Conservation (phyloP, 2,113 vertebrate genomes). For the Percopsis transmontana region DNA sequence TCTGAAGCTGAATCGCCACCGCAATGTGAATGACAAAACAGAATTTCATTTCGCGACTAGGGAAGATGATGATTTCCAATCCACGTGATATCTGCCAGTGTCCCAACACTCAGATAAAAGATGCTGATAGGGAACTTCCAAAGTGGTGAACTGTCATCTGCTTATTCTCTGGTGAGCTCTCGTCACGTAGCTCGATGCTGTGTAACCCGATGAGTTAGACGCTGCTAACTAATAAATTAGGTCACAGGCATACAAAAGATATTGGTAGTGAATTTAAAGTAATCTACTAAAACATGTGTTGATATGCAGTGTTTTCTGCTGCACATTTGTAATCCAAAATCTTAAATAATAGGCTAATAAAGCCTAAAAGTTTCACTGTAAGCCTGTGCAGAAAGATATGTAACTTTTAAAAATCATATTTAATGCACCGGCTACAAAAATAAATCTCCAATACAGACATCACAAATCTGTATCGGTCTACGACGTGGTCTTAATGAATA, state of each 20-base stretch:
- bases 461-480: too few species aligned
- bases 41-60: conserved; percentile 71
- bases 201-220: conserved; percentile 59
- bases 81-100: conserved; percentile 42
- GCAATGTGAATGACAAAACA: conserved; percentile 61
- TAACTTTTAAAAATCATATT: too few species aligned
- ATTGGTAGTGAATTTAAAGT: background rate
- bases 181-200: conserved; percentile 55
- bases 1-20: conserved; percentile 70
- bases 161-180: conserved; percentile 22
- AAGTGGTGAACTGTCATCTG: conserved; percentile 22
- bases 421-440: too few species aligned
- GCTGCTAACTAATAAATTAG: conserved; percentile 41
- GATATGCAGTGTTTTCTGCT: background rate
- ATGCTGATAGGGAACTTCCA: conserved; percentile 47
- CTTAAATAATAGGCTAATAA: background rate
- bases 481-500: too few species aligned
- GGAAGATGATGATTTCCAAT: conserved; percentile 15
- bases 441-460: too few species aligned
- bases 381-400: background rate
- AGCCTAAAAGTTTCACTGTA: background rate
- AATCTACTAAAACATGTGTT: background rate
- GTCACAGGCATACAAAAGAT: conserved; percentile 5
- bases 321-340: conserved; percentile 1
- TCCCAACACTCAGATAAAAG: conserved; percentile 10